Conservation (phyloP, 2,113 vertebrate species). For the Prionailurus bengalensis region DNA sequence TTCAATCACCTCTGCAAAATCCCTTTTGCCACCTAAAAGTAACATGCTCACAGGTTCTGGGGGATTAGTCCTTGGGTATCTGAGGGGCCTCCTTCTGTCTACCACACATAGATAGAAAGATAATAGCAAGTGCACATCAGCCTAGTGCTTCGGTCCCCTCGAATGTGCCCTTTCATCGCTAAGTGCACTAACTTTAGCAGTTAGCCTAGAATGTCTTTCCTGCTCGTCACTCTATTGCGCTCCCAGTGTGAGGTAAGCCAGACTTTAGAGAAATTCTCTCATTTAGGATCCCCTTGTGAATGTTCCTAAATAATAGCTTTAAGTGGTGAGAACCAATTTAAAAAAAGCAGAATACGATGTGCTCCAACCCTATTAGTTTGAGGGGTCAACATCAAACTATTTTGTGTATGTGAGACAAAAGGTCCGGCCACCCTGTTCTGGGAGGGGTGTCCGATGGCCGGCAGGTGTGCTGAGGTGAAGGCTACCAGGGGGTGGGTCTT, state of each 20-base stretch:
- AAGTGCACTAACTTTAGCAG: neutral
- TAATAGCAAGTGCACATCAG: neutral
- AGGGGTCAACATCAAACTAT: neutral
- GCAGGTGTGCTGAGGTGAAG: neutral
- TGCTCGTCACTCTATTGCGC: accelerated
- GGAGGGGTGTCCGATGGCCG: too few species aligned
- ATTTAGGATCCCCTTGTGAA: neutral
- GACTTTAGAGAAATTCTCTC: neutral
- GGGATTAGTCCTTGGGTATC: neutral
- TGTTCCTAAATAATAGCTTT: neutral
- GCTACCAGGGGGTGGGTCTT: neutral
- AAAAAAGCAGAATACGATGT: neutral
- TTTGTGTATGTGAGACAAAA: neutral
- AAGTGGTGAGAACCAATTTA: neutral
- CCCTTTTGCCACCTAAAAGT: neutral
- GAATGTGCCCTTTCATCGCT: neutral
- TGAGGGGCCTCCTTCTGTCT: neutral
- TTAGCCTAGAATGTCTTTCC: neutral
- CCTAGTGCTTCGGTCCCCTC: neutral
- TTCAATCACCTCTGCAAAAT: neutral
- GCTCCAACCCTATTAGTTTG: neutral
- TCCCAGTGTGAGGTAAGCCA: neutral
- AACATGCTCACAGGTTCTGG: neutral
- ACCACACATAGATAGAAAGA: neutral
- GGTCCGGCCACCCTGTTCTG: neutral